These are phyloP conservation scores for Drosophila parvula DNA, from an alignment of 1,140 invertebrate genomes.

Conservation along the genomic window DNA sequence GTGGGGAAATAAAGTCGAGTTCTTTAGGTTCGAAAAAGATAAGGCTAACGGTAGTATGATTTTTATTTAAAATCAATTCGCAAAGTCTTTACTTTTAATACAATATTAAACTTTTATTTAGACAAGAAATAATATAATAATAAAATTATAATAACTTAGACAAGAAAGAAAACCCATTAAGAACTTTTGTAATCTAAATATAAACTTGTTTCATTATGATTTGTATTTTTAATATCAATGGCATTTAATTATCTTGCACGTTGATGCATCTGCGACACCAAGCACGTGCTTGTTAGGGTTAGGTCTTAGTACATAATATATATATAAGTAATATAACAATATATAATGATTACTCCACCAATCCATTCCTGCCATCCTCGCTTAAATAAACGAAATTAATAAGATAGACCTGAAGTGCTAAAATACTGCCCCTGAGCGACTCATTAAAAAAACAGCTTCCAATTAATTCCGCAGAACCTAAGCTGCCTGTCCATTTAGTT, in stretches of 20 bases:
- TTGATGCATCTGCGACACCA: too few species aligned
- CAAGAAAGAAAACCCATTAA: neutral
- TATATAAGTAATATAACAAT: neutral
- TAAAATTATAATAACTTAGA: neutral
- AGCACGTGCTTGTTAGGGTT: too few species aligned
- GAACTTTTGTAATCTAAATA: neutral
- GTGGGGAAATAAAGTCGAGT: too few species aligned
- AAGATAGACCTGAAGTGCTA: constrained; percentile 9
- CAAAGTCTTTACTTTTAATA: neutral
- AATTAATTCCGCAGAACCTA: constrained; percentile 32
- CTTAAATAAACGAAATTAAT: constrained; percentile 6
- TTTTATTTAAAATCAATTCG: too few species aligned
- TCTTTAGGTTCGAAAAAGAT: neutral
- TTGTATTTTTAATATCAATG: neutral
- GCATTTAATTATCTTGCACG: neutral
- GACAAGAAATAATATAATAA: too few species aligned
- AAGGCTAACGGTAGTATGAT: neutral
- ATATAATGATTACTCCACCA: neutral
- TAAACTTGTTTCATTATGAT: neutral
- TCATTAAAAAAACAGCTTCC: constrained; percentile 36
- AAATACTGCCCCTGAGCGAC: neutral
- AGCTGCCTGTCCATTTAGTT: constrained; percentile 37
- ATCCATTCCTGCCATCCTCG: neutral
- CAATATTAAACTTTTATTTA: neutral
- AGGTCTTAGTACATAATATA: too few species aligned